These are phyloP conservation scores for Gallinago paraguaiae DNA, from an alignment of 2,113 vertebrate genomes.

Conservation along the genomic window DNA sequence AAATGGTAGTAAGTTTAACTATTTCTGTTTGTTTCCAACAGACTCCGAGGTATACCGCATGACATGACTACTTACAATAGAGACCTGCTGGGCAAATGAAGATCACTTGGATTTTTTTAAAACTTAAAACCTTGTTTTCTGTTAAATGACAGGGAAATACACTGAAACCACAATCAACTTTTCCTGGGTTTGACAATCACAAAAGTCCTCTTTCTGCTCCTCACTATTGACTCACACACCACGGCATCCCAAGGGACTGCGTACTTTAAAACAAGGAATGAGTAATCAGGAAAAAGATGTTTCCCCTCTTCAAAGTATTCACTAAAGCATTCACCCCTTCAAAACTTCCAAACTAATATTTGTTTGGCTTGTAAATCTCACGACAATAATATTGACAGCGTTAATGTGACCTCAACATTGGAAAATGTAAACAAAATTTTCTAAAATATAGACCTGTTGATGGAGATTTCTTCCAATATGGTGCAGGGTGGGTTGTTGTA, in stretches of 20 bases:
- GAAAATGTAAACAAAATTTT: not conserved
- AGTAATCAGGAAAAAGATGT: conserved; percentile 73
- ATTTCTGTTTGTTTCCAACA: not conserved
- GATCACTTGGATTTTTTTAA: not conserved
- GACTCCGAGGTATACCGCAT: not conserved
- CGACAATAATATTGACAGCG: not conserved
- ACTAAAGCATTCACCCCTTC: conserved; percentile 39
- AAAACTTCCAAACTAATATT: not conserved
- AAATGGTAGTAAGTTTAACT: not conserved
- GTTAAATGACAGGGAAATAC: not conserved
- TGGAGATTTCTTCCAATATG: not conserved
- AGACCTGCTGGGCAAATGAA: not conserved
- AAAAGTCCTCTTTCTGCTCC: conserved; percentile 15
- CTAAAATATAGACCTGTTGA: not conserved
- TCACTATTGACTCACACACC: conserved; percentile 45
- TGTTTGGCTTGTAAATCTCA: conserved; percentile 6
- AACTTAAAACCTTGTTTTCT: not conserved
- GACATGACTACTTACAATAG: not conserved
- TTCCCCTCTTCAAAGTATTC: conserved; percentile 63
- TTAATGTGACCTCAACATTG: not conserved
- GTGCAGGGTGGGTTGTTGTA: not conserved
- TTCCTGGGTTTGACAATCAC: not conserved
- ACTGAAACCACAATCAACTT: not conserved
- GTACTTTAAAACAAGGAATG: conserved; percentile 6
- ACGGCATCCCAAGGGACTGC: not conserved